Evolutionary conservation across 2,888 invertebrate species (phyloP).

Genomic region (Erynnis tages): DNA sequence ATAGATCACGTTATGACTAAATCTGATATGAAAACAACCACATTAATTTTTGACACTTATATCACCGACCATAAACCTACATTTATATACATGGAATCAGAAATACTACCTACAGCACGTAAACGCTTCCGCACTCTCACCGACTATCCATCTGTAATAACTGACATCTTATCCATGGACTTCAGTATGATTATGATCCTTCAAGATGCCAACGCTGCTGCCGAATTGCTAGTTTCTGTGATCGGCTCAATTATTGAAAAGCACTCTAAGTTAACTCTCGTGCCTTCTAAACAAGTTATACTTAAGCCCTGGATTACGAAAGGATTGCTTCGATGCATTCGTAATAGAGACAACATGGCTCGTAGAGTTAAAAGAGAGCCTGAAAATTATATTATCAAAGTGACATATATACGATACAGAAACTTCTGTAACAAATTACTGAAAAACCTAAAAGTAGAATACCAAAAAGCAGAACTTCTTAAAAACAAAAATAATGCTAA

Average conservation of each 20-base stretch:
- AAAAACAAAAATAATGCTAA: slow-evolving; percentile 15
- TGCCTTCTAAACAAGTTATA: slow-evolving; percentile 1
- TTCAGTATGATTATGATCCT: background rate
- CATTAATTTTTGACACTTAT: slow-evolving; percentile 11
- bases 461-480: slow-evolving; percentile 6
- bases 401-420: slow-evolving; percentile 20
- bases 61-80: slow-evolving; percentile 22
- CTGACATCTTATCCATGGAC: background rate
- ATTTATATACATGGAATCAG: background rate
- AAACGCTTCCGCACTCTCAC: background rate
- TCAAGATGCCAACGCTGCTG: background rate
- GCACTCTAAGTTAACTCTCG: background rate
- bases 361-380: slow-evolving; percentile 20
- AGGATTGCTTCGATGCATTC: slow-evolving; percentile 24
- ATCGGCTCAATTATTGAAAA: background rate
- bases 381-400: slow-evolving; percentile 14
- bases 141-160: background rate
- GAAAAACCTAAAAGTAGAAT: slow-evolving; percentile 22
- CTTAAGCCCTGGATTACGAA: slow-evolving; percentile 28
- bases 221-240: background rate
- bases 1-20: slow-evolving; percentile 21
- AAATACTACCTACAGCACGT: background rate
- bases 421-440: slow-evolving; percentile 26
- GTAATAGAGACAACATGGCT: slow-evolving; percentile 17
- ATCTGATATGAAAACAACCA: background rate